Evolutionary conservation across 2,888 invertebrate species (phyloP).

Genomic region (Alloscopus bannaensis): DNA sequence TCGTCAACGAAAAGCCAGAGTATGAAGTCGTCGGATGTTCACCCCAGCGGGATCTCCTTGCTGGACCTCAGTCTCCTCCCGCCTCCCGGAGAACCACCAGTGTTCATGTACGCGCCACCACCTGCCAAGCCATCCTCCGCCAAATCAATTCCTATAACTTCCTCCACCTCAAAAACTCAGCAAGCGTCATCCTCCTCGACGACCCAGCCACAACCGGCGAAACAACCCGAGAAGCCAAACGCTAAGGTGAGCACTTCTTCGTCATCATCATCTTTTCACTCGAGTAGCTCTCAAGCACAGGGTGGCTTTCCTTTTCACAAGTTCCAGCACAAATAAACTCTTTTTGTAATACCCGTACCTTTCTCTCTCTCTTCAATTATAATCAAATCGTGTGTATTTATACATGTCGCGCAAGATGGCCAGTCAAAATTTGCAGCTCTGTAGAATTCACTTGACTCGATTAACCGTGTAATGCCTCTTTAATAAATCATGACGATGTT

Average conservation of each 20-base stretch:
- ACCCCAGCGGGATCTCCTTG: conserved; percentile 68
- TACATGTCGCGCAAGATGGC: too few species aligned
- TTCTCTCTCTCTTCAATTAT: too few species aligned
- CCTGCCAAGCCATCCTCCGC: conserved; percentile 74
- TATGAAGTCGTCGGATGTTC: conserved; percentile 4
- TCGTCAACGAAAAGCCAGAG: background rate
- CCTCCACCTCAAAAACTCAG: background rate
- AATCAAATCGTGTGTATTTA: too few species aligned
- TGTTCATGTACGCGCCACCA: conserved; percentile 79
- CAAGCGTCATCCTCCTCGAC: background rate
- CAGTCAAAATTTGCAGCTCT: too few species aligned
- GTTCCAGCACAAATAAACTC: conserved; percentile 25
- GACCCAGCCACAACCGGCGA: background rate
- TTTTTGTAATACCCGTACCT: too few species aligned
- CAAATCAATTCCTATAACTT: background rate
- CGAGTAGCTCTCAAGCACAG: conserved; percentile 4
- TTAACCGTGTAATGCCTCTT: too few species aligned
- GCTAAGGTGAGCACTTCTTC: conserved; percentile 44
- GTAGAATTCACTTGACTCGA: too few species aligned
- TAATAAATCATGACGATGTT: too few species aligned
- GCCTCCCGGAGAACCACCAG: conserved; percentile 80
- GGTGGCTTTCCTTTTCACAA: conserved; percentile 35
- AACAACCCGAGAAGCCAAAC: background rate
- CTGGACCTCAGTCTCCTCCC: conserved; percentile 76
- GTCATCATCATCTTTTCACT: conserved; percentile 6